Percentiles rank a stretch among this genome's conserved stretches.
These are phyloP conservation scores for Gila robusta DNA, from an alignment of 2,797 vertebrate genomes.

Conservation along the genomic window DNA sequence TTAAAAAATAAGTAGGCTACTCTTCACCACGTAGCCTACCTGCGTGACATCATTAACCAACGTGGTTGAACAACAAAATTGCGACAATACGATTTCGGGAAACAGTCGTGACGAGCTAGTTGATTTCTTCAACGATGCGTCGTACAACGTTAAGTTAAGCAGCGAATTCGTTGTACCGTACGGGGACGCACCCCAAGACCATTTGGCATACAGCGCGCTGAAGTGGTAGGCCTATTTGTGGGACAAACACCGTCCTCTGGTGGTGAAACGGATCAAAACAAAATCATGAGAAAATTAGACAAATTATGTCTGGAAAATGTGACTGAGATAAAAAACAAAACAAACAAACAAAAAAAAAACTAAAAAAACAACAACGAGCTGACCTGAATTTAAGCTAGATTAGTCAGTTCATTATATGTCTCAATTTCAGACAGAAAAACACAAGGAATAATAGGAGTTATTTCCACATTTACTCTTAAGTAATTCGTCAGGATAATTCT, in stretches of 20 bases:
- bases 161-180: too few relatives aligned
- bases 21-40: too few relatives aligned
- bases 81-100: too few relatives aligned
- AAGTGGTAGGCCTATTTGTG: not conserved
- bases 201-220: not conserved
- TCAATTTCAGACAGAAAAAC: not conserved
- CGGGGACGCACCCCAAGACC: too few relatives aligned
- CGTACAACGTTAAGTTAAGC: too few relatives aligned
- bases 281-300: not conserved
- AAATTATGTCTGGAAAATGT: not conserved
- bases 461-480: not conserved
- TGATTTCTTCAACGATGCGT: too few relatives aligned
- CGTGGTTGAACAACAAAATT: too few relatives aligned
- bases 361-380: not conserved
- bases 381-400: not conserved
- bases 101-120: too few relatives aligned
- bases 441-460: not conserved
- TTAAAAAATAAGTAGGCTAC: too few relatives aligned
- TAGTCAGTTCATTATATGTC: not conserved
- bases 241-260: conserved; percentile 8
- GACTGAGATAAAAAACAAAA: not conserved
- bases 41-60: too few relatives aligned
- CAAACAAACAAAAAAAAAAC: too few relatives aligned
- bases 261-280: not conserved
- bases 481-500: not conserved